These are phyloP conservation scores for Cataglyphis albicans DNA, from an alignment of 2,888 invertebrate genomes.

Conservation along the genomic window DNA sequence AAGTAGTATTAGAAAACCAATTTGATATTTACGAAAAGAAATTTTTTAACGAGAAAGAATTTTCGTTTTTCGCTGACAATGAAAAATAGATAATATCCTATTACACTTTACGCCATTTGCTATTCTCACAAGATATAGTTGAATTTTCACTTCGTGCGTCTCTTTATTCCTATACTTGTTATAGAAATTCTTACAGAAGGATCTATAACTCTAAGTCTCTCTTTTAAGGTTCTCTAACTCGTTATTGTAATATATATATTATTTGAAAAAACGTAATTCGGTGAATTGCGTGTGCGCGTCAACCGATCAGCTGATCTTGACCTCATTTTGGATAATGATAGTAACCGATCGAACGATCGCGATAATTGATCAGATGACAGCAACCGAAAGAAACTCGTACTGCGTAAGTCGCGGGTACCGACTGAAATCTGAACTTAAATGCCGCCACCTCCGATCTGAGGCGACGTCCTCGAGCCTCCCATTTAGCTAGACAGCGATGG, in stretches of 20 bases:
- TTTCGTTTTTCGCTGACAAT: neutral
- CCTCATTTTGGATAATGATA: neutral
- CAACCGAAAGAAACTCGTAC: conserved; percentile 71
- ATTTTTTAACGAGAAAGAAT: neutral
- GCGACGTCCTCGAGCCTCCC: conserved; percentile 78
- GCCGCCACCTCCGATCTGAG: conserved; percentile 84
- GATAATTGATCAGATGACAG: conserved; percentile 37
- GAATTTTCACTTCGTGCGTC: too few species aligned
- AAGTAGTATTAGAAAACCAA: neutral
- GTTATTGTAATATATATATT: conserved; percentile 5
- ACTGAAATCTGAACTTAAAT: conserved; percentile 84
- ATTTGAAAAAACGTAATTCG: neutral
- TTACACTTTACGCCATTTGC: conserved; percentile 18
- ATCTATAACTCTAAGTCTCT: too few species aligned
- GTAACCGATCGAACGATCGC: conserved; percentile 30
- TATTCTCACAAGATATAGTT: neutral
- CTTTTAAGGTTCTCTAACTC: neutral
- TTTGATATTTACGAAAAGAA: neutral
- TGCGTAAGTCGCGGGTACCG: conserved; percentile 83
- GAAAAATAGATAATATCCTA: neutral
- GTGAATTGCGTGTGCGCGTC: neutral
- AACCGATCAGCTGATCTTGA: conserved; percentile 25
- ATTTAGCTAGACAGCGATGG: conserved; percentile 52
- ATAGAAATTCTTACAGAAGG: too few species aligned
- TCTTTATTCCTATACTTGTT: too few species aligned